A percentile compares a stretch with the other conserved stretches of the same genome.
Evolutionary conservation across 2,113 vertebrate genomes (phyloP).

Genomic region (Elephas maximus): DNA sequence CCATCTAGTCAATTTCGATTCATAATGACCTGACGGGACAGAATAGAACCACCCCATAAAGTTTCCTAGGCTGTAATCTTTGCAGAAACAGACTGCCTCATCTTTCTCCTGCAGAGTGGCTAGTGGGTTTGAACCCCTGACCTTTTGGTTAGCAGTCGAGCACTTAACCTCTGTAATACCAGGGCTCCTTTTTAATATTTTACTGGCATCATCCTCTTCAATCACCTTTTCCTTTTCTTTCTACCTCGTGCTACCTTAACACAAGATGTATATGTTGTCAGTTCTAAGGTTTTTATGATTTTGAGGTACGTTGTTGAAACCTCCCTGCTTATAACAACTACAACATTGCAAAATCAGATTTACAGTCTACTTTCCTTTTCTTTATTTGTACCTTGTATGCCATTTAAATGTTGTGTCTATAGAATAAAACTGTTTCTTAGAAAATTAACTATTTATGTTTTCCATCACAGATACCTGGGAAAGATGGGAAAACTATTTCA

Average conservation of each 20-base stretch:
- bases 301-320: not conserved
- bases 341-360: not conserved
- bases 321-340: not conserved
- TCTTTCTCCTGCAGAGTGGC: too few species aligned
- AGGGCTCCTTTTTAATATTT: not conserved
- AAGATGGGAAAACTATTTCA: not conserved
- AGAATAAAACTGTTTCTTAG: not conserved
- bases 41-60: not conserved
- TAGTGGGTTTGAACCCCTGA: too few species aligned
- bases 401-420: not conserved
- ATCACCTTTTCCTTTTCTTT: not conserved
- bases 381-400: not conserved
- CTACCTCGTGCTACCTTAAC: not conserved
- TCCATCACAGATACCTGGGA: not conserved
- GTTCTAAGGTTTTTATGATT: not conserved
- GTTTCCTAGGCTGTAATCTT: too few species aligned
- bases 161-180: too few species aligned
- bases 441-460: not conserved
- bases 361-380: not conserved
- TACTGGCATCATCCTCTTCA: not conserved
- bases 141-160: too few species aligned
- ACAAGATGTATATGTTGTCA: not conserved
- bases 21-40: too few species aligned
- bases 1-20: too few species aligned
- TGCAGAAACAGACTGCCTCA: too few species aligned